Base-by-base conservation (phyloP, 2,888 invertebrate species). In the Troides aeacus region DNA sequence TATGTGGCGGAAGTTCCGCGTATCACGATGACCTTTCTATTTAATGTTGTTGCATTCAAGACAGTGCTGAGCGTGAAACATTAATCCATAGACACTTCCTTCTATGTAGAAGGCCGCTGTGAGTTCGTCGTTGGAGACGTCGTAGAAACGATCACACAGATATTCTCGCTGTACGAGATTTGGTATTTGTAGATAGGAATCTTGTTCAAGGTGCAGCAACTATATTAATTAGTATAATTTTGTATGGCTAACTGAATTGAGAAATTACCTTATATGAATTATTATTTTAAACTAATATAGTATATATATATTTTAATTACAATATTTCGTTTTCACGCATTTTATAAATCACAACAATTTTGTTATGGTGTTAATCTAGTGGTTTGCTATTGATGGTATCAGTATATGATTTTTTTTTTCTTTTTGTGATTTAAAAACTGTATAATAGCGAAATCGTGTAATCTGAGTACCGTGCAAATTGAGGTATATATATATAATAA, bases 11-110 rank as follows among this genome's bases (percentile, higher is more conserved):
- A 68, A 68, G 68, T 68, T 39, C 60, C 60, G 23, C 46, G 18
- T 12, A 68, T 64, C 68, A 53, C 53, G 60, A 64, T 64, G 68
- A 68, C 68, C 68, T 68, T 64, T 68, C 68, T 68, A 60, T 64
- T 53, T 64, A 59, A 68, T 60, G 57, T 68, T 59, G 39, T 63
- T 60, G n/a, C 68, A 59, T 23, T 68, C 64, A 56, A 46, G 68
- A 24, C 39, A 64, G 36, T 60, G 68, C 17, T 53, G 50, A 68
- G 60, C 53, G 39, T 68, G 23, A 64, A 68, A 68, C 53, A 63
- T 58, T 50, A 64, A 68, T 64, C 53, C 36, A 10, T 24, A 68
- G n/a, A 42, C 64, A 68, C 64, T 68, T 68, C 68, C 68, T 68
- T 68, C 59, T 59, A 59, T 60, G 50, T 46, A 64, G 68, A 68